These are phyloP conservation scores for Pygoscelis antarcticus DNA, from an alignment of 2,113 vertebrate genomes.

Conservation along the genomic window DNA sequence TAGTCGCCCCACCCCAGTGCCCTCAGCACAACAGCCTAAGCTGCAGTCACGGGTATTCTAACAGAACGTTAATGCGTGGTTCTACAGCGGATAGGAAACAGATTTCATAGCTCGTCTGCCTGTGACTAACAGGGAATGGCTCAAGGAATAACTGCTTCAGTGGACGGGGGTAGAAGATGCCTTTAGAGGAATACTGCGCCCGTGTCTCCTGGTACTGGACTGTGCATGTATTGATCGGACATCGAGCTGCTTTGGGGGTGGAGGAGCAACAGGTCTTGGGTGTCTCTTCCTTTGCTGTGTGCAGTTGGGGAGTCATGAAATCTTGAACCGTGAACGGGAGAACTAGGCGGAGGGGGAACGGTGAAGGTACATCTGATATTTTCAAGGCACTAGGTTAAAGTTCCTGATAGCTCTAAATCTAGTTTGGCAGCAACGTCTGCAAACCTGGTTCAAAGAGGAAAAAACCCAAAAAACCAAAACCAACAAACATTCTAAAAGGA, in stretches of 20 bases:
- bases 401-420: neutral
- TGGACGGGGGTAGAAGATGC: neutral
- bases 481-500: neutral
- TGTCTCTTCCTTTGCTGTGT: neutral
- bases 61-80: accelerated
- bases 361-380: neutral
- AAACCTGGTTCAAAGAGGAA: neutral
- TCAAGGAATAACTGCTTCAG: neutral
- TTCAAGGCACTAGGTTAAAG: neutral
- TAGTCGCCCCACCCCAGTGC: neutral
- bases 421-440: neutral
- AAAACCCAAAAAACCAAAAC: neutral
- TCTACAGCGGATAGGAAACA: neutral
- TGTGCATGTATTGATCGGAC: neutral
- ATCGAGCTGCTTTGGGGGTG: neutral
- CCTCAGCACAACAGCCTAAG: neutral
- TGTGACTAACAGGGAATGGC: neutral
- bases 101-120: neutral
- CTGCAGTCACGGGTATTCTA: neutral
- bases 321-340: neutral
- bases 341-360: accelerated
- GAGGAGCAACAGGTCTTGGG: neutral
- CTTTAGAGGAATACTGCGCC: accelerated
- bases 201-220: neutral
- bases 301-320: neutral